Percentiles rank a stretch among this genome's conserved stretches.
Conservation (phyloP, 2,113 vertebrate species). For the Marmota flaviventris region DNA sequence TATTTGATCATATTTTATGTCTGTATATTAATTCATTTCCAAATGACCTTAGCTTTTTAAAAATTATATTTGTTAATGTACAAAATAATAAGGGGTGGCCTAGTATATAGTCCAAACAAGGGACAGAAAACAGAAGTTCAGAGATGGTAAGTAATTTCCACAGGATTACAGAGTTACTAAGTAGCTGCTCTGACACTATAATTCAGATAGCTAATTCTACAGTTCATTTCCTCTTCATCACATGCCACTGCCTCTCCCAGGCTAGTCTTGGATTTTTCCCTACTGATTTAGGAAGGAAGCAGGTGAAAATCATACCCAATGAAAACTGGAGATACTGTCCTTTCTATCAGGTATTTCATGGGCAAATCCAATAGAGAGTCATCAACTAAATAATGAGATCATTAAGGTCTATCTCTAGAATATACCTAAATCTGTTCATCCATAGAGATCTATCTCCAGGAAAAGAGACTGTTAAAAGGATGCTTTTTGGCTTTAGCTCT, state of each 20-base stretch:
- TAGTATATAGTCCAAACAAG: neutral
- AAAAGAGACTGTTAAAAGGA: neutral
- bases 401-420: neutral
- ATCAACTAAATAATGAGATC: neutral
- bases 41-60: slow-evolving; percentile 30
- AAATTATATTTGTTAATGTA: neutral
- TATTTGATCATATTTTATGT: slow-evolving; percentile 22
- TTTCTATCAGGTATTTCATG: neutral
- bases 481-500: neutral
- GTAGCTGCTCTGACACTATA: neutral
- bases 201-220: neutral
- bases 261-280: neutral
- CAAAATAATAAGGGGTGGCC: neutral
- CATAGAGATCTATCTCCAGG: neutral
- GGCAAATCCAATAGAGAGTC: neutral
- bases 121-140: slow-evolving; percentile 32
- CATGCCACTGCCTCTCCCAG: neutral
- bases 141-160: neutral
- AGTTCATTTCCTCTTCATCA: neutral
- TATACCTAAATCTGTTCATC: neutral
- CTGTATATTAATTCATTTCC: neutral
- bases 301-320: neutral
- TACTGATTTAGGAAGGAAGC: neutral
- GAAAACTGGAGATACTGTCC: neutral
- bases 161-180: neutral